Evolutionary conservation across 2,797 vertebrate species (phyloP).

Genomic region (Mus spretus): DNA sequence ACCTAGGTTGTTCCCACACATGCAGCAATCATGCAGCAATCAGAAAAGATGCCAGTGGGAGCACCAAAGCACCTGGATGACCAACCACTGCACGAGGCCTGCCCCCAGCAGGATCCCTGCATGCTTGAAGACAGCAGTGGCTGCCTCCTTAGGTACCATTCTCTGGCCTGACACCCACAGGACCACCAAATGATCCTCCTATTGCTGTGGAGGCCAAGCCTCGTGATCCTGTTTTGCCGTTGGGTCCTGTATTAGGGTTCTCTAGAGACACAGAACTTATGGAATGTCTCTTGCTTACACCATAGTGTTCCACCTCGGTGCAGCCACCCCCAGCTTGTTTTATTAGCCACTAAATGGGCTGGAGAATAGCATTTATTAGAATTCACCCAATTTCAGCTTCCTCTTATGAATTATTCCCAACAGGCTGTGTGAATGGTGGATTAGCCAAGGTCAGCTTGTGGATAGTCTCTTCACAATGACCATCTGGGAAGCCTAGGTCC

Average conservation of each 20-base stretch:
- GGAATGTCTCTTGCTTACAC: background rate
- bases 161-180: slow-evolving; percentile 6
- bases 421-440: background rate
- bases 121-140: background rate
- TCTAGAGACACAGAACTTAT: background rate
- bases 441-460: background rate
- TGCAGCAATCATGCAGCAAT: background rate
- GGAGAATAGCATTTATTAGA: slow-evolving; percentile 30
- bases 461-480: slow-evolving; percentile 20
- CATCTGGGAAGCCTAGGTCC: slow-evolving; percentile 8
- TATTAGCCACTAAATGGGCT: slow-evolving; percentile 11
- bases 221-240: background rate
- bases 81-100: background rate
- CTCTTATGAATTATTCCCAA: slow-evolving; percentile 58
- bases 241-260: background rate
- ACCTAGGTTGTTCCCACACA: background rate
- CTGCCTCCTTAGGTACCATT: background rate
- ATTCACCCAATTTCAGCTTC: slow-evolving; percentile 34
- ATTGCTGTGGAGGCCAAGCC: background rate
- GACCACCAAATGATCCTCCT: background rate
- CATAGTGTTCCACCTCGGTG: background rate
- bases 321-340: background rate
- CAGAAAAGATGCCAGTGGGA: background rate
- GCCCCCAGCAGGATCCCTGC: background rate
- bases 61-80: background rate